A percentile compares a stretch with the other conserved stretches of the same genome.
Evolutionary conservation across 1,140 invertebrate species (phyloP).

Genomic region (Melanaphis sacchari): DNA sequence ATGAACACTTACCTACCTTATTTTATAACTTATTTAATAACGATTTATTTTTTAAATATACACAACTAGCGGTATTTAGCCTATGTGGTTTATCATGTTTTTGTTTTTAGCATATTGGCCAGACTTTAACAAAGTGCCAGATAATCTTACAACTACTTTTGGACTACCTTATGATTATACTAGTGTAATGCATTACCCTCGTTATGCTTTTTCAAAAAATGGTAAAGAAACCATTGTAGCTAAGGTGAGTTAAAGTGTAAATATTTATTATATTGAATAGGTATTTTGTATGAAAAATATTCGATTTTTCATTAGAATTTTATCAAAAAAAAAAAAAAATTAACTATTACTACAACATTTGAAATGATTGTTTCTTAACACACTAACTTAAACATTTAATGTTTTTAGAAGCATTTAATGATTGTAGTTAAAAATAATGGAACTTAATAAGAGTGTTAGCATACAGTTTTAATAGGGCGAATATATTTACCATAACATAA

Average conservation of each 20-base stretch:
- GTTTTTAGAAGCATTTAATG: not conserved
- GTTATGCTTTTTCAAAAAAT: conserved; percentile 78
- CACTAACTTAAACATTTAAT: not conserved
- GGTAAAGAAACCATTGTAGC: conserved; percentile 74
- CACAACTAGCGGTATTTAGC: not conserved
- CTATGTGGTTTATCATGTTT: not conserved
- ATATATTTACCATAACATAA: not conserved
- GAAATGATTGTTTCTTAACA: not conserved
- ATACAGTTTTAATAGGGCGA: not conserved
- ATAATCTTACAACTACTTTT: conserved; percentile 59
- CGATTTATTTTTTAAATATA: not conserved
- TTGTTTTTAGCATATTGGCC: conserved; percentile 68
- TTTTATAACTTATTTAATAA: not conserved
- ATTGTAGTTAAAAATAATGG: not conserved
- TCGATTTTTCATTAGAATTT: not conserved
- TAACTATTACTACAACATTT: not conserved
- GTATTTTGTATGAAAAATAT: not conserved
- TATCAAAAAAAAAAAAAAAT: not conserved
- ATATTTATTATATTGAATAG: not conserved
- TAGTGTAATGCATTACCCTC: conserved; percentile 86
- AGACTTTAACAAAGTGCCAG: conserved; percentile 74
- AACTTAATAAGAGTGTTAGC: not conserved
- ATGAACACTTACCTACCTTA: too few species aligned
- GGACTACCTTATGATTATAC: conserved; percentile 73
- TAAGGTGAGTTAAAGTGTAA: conserved; percentile 65